Conservation (phyloP, 2,113 vertebrate genomes). For the Sardina pilchardus region DNA sequence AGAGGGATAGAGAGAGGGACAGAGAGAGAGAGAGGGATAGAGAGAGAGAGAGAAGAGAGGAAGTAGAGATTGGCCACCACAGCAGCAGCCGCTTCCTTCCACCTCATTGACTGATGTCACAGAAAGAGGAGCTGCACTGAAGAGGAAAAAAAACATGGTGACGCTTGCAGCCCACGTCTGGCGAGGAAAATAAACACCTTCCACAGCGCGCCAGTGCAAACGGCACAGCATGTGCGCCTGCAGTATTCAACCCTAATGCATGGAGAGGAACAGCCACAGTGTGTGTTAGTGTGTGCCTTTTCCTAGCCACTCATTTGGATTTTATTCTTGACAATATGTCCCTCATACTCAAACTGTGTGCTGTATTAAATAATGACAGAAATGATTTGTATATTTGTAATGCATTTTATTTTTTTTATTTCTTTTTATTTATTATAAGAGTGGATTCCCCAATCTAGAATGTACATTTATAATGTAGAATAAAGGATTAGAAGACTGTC, state of each 20-base stretch:
- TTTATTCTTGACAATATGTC: constrained; percentile 17
- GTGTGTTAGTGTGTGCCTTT: background rate
- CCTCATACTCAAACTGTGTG: background rate
- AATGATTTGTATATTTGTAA: too few species aligned
- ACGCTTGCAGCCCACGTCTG: constrained; percentile 53
- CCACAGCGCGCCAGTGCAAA: constrained; percentile 50
- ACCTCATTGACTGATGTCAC: constrained; percentile 69
- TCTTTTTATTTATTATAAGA: too few species aligned
- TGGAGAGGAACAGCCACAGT: background rate
- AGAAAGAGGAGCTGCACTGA: constrained; percentile 42
- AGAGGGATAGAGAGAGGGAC: background rate
- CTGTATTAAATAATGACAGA: background rate
- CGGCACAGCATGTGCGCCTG: constrained; percentile 32
- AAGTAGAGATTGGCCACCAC: constrained; percentile 44
- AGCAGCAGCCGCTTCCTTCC: constrained; percentile 39
- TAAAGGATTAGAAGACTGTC: background rate
- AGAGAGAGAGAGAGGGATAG: background rate
- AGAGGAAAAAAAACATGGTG: constrained; percentile 39
- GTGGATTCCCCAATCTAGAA: background rate
- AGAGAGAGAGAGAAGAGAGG: constrained; percentile 19
- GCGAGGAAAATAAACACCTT: constrained; percentile 57
- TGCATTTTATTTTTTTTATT: background rate
- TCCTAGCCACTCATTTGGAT: background rate
- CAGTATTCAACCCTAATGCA: constrained; percentile 32
- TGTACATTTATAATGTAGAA: background rate